phyloP scores from a whole-genome alignment of 2,113 vertebrate species.

The Athene noctua region DNA sequence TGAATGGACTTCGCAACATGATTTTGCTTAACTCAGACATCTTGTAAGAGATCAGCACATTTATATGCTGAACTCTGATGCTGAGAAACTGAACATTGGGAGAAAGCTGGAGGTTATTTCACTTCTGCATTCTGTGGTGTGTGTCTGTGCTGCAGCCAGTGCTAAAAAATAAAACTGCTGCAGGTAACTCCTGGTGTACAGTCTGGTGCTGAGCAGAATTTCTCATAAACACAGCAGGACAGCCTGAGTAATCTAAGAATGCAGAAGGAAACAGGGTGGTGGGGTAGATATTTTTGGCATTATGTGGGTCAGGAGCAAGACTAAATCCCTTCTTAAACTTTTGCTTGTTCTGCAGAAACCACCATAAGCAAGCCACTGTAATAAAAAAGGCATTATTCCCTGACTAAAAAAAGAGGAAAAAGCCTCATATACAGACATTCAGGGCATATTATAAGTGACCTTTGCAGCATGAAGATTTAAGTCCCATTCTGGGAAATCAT shows the following conservation, averaged over 20 bases:
- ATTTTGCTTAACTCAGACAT: constrained; percentile 28
- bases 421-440: neutral
- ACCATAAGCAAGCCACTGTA: neutral
- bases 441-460: neutral
- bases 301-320: neutral
- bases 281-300: neutral
- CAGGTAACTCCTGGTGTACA: neutral
- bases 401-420: neutral
- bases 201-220: neutral
- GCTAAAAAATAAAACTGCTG: neutral
- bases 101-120: neutral
- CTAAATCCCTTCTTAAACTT: neutral
- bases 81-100: neutral
- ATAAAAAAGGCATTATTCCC: neutral
- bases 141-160: neutral
- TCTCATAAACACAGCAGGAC: neutral
- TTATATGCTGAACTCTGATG: neutral
- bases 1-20: neutral
- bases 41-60: neutral
- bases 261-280: neutral
- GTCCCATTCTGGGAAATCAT: neutral
- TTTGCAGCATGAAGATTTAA: neutral
- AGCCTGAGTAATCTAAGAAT: neutral
- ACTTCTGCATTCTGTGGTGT: neutral
- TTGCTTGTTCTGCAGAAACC: neutral